Base-by-base conservation (phyloP, 92 coral and sea anemone genomes). In the Chrysogorgia sp. region DNA sequence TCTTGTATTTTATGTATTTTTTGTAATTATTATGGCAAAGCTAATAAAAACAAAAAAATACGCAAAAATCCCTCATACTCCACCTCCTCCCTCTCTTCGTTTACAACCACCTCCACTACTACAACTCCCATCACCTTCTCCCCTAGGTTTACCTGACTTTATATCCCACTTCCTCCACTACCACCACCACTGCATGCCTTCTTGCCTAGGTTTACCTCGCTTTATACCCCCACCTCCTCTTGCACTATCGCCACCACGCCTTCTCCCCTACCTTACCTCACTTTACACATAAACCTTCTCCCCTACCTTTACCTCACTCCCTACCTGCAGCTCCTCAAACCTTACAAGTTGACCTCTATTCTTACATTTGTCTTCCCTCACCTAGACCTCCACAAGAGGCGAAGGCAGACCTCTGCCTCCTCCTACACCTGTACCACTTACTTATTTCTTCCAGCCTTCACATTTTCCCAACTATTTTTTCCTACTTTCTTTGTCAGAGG, bases 401-500 rank as follows among this genome's bases (percentile, higher is more conserved):
- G n/a, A n/a, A n/a, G n/a, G n/a, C n/a, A n/a, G n/a, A n/a, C n/a
- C n/a, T n/a, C n/a, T n/a, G n/a, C n/a, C n/a, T n/a, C n/a, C n/a
- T n/a, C n/a, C n/a, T n/a, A n/a, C n/a, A n/a, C n/a, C n/a, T n/a
- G n/a, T n/a, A n/a, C n/a, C n/a, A n/a, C n/a, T n/a, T n/a, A n/a
- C n/a, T n/a, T n/a, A n/a, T n/a, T n/a, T n/a, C n/a, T n/a, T n/a
- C n/a, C n/a, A n/a, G n/a, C n/a, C n/a, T n/a, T n/a, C n/a, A n/a
- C n/a, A n/a, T 23, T 29, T 57, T 23, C 14, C 2, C 6, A 57
- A 10, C 17, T 7, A 23, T 7, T 14, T 23, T 15, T 57, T 3
- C 9, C 17, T 74, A 23, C 35, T 35, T 22, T 1, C 22, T 25
- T 32, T 63, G 47, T 13, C 63, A 91, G 99, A 89, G 92, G 90